Evolutionary conservation across 1,140 invertebrate species (phyloP), one percentile per base, ranked within the genome.

Genomic region (Zaprionus ornatus): DNA sequence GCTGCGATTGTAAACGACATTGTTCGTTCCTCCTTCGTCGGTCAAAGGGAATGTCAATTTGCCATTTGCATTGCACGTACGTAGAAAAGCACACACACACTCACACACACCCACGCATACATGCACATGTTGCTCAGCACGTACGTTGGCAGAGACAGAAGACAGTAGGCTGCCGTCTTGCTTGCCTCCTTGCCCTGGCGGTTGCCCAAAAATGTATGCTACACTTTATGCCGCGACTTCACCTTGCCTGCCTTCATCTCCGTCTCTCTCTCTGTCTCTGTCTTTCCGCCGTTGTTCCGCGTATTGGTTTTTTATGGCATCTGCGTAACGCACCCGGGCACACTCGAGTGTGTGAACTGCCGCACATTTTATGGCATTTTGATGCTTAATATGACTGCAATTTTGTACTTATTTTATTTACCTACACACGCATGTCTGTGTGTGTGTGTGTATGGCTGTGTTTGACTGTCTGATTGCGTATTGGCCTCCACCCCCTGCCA

Each of bases 361-460:
- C 70, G 74, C 74, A 79, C 77, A 84, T 90, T 87, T 87, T 71
- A 87, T 80, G 78, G 80, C 84, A 80, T 88, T 88, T 88, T 87
- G 60, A 82, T 80, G 84, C 77, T 74, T 87, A 87, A 88, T 87
- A 88, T 81, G 55, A 76, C 74, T 73, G 78, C 84, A 80, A 87
- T 87, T 88, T 90, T 68, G 67, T 84, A 81, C 74, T 79, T 84
- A 87, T 87, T 88, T 87, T 88, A 87, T 78, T 84, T 78, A 75
- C 67, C 52, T 52, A 45, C 32, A 37, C 69, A n/a, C 35, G 25
- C 57, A 75, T 74, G 69, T 75, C 61, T 84, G 68, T 77, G 66
- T 73, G 73, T 40, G 17, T 48, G 17, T 48, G 9, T 70, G 81
- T 42, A 1, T 48, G 45, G 12, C 7, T 17, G 10, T 21, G 19